phyloP scores from a whole-genome alignment of 2,113 vertebrate genomes.

The Platycercus adscitus region DNA sequence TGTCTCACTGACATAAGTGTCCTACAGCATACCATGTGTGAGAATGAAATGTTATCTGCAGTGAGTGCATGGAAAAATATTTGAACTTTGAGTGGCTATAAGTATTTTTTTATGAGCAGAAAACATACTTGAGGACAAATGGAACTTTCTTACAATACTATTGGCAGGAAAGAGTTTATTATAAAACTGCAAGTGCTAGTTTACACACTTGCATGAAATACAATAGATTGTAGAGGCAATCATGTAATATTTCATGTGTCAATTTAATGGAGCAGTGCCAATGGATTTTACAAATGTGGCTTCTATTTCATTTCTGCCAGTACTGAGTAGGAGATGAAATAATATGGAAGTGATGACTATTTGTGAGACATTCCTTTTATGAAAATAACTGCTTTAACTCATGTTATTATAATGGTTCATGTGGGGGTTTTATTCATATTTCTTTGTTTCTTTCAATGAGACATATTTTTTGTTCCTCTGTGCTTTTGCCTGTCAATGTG shows the following conservation, averaged over 20 bases:
- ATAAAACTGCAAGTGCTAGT: not conserved
- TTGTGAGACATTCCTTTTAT: not conserved
- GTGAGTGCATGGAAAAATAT: not conserved
- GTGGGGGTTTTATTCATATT: not conserved
- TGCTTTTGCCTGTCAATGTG: not conserved
- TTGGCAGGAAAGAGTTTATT: not conserved
- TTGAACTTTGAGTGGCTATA: not conserved
- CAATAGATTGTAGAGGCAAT: not conserved
- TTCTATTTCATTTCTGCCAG: constrained; percentile 14
- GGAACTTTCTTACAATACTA: not conserved
- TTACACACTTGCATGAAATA: constrained; percentile 6
- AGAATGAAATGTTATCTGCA: not conserved
- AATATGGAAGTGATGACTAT: constrained; percentile 21
- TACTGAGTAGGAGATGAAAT: not conserved
- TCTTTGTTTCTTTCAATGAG: not conserved
- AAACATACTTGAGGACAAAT: not conserved
- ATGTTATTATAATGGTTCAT: not conserved
- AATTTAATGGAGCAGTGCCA: constrained; percentile 3
- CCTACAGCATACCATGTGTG: not conserved
- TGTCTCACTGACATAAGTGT: not conserved
- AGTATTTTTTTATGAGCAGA: not conserved
- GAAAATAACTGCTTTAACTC: constrained; percentile 14
- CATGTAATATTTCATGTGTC: not conserved
- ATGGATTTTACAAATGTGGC: constrained; percentile 26
- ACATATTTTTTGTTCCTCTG: not conserved